A percentile compares a stretch with the other conserved stretches of the same genome.
Evolutionary conservation across 2,797 vertebrate genomes (phyloP).

Genomic region (Leucoraja ocellata): DNA sequence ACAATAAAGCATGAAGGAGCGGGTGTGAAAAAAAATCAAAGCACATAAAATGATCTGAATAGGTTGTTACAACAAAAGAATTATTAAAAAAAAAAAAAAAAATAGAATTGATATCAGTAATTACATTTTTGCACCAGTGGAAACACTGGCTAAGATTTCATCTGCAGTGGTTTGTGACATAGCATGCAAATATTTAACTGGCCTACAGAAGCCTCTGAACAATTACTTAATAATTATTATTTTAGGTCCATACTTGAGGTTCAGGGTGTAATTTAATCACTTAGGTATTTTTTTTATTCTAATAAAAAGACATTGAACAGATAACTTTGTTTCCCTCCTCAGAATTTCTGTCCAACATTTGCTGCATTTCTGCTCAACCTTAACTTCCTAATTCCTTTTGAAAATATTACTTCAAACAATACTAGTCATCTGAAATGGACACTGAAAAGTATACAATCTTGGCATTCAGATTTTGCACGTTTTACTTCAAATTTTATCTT

Average conservation of each 20-base stretch:
- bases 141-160: conserved; percentile 13
- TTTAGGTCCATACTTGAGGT: not conserved
- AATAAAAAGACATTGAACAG: too few species aligned
- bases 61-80: not conserved
- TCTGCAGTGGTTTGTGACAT: conserved; percentile 15
- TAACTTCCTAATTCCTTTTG: conserved; percentile 4
- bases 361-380: not conserved
- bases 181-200: conserved; percentile 3
- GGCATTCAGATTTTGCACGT: conserved; percentile 31
- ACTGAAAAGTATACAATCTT: conserved; percentile 30
- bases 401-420: conserved; percentile 12
- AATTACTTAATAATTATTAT: not conserved
- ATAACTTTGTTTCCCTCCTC: too few species aligned
- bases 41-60: not conserved
- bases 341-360: too few species aligned
- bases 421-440: conserved; percentile 27
- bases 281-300: not conserved
- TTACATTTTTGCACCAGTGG: not conserved
- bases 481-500: not conserved
- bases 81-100: not conserved
- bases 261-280: not conserved
- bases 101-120: not conserved
- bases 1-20: not conserved
- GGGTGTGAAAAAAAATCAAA: not conserved
- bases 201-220: not conserved